phyloP scores from a whole-genome alignment of 2,797 vertebrate species.

The Balearica regulorum region DNA sequence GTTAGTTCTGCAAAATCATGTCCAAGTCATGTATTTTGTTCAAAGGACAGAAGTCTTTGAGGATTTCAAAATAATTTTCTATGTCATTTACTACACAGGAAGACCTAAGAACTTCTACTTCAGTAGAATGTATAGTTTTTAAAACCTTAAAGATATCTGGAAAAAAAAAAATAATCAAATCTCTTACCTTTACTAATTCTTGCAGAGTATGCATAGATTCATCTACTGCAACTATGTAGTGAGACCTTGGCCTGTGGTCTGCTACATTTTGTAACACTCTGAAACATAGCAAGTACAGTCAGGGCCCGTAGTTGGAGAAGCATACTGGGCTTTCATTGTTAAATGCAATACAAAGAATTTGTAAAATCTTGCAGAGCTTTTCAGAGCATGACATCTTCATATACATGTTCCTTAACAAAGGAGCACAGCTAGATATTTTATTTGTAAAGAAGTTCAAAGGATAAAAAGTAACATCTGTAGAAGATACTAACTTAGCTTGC shows the following conservation, averaged over 20 bases:
- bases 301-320: neutral
- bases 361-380: neutral
- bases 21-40: neutral
- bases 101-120: neutral
- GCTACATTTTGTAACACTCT: conserved; percentile 87
- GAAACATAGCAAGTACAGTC: neutral
- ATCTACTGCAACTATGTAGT: conserved; percentile 89
- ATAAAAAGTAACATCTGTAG: neutral
- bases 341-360: neutral
- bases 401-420: neutral
- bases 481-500: neutral
- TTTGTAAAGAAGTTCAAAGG: neutral
- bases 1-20: neutral
- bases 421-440: neutral
- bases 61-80: neutral
- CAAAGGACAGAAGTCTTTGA: neutral
- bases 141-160: neutral
- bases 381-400: neutral
- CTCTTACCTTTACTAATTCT: conserved; percentile 83
- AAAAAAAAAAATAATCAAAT: neutral
- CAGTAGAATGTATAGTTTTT: neutral
- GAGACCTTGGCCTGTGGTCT: conserved; percentile 75
- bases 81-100: neutral
- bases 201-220: conserved; percentile 78
- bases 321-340: neutral